Evolutionary conservation across 2,888 invertebrate genomes (phyloP), one percentile per base, ranked within the genome.

Genomic region (Spodoptera littoralis): DNA sequence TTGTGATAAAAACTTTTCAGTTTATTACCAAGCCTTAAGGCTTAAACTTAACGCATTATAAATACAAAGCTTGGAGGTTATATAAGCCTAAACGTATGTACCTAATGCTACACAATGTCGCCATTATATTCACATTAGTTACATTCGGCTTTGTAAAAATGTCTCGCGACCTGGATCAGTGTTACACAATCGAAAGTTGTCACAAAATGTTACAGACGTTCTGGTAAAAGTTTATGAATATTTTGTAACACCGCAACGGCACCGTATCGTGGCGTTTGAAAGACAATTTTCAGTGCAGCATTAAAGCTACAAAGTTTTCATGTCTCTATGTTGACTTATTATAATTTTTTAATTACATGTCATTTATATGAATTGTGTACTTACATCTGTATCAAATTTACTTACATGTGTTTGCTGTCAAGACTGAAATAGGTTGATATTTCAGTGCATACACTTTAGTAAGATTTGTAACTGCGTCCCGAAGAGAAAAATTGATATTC

Each of bases 101-200:
- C 46, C 51, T 64, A 64, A 48, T 65, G 68, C 58, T 70, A 56
- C 52, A 79, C 59, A 77, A 66, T 67, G 80, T 64, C 72, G 59
- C 53, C 59, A 77, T 78, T 78, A 80, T 67, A 67, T 70, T 70
- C 69, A 61, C 80, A 78, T 80, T 78, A 78, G 69, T 69, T 78
- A 68, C 60, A 54, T 22, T 62, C 60, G 42, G 57, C 50, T 67
- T 65, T 69, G 50, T 13, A 44, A 58, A 62, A 76, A 67, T 65
- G 62, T 67, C 59, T 22, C 61, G 48, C 62, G 63, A 60, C 65
- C 64, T 54, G 56, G 44, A 48, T 70, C 30, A 57, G 30, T 42
- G 55, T 80, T 64, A 70, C 62, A 55, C 61, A 80, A 80, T 51
- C 45, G 59, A 66, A 77, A 79, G 62, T 62, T 47, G 56, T 45